Base-by-base conservation (phyloP, 2,888 invertebrate genomes). In the Drosophila colorata region DNA sequence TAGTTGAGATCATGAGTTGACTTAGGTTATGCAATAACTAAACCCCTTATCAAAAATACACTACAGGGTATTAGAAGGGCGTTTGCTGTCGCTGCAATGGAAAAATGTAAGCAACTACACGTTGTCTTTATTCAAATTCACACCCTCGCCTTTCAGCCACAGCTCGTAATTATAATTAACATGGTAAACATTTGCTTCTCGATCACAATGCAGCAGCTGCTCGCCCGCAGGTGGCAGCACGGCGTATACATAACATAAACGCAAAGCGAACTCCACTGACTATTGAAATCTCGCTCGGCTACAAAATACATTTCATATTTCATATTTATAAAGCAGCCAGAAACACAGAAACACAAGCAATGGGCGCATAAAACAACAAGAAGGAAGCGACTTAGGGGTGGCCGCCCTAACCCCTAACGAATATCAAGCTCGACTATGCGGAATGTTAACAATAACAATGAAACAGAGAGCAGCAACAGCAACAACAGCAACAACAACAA, bases 381-480 rank as follows among this genome's bases (percentile, higher is more conserved):
- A 80, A 72, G 33, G 33, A 33, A 33, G 33, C 33, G 13, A 33
- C 33, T 33, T 63, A 8, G 33, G 37, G 43, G 37, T 16, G 40
- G 43, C 33, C 18, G 41, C 48, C 41, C 20, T 16, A 40, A 18
- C n/a, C 38, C 31, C 48, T 11, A 9, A 48, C 48, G 33, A 63
- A 69, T 72, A 72, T 58, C 51, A 61, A 69, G 37, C 69, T 78
- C 72, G 68, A 65, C 82, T 78, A 48, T 66, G 74, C 70, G 63
- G 69, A 85, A 83, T 81, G 79, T 86, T 78, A 81, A 87, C 88
- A 87, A 74, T 85, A 81, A 78, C 81, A 83, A 78, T 72, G 79
- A 69, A 83, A 76, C 57, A 68, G 51, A 59, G 58, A 65, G 28
- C 25, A 69, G 18, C 64, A 52, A 38, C 44, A 41, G 13, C 20